Percentiles rank a stretch among this genome's conserved stretches.
Evolutionary conservation across 2,888 invertebrate genomes (phyloP).

Genomic region (Carabus problematicus): DNA sequence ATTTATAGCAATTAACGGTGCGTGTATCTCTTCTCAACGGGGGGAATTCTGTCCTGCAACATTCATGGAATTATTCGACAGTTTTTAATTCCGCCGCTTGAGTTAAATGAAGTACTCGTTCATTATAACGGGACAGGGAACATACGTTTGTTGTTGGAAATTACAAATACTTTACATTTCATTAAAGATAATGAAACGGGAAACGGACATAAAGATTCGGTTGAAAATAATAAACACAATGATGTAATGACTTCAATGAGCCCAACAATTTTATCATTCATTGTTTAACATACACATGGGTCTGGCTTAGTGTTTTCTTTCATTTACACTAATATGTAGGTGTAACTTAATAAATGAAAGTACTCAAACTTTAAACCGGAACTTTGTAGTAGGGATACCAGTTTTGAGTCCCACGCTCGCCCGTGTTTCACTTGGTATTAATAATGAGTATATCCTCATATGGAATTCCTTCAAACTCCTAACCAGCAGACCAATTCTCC

Average conservation of each 20-base stretch:
- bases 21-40: not conserved
- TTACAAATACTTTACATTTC: no score
- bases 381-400: slow-evolving; percentile 24
- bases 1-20: slow-evolving; percentile 5
- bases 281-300: not conserved
- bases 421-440: slow-evolving; percentile 21
- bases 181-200: no score
- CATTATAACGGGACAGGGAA: no score
- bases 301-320: not conserved
- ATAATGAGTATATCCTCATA: slow-evolving; percentile 22
- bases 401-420: slow-evolving; percentile 31
- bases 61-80: no score
- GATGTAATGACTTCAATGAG: no score
- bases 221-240: no score
- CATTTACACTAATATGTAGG: not conserved
- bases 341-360: slow-evolving; percentile 6
- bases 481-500: no score
- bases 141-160: no score
- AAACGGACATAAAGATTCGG: no score
- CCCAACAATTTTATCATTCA: not conserved
- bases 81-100: no score
- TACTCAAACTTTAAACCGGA: slow-evolving; percentile 17
- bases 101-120: no score
- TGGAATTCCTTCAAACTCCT: not conserved
- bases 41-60: not conserved